Percentiles rank a stretch among this genome's conserved stretches.
Conservation (phyloP, 2,113 vertebrate species). For the Hiodon tergisus region DNA sequence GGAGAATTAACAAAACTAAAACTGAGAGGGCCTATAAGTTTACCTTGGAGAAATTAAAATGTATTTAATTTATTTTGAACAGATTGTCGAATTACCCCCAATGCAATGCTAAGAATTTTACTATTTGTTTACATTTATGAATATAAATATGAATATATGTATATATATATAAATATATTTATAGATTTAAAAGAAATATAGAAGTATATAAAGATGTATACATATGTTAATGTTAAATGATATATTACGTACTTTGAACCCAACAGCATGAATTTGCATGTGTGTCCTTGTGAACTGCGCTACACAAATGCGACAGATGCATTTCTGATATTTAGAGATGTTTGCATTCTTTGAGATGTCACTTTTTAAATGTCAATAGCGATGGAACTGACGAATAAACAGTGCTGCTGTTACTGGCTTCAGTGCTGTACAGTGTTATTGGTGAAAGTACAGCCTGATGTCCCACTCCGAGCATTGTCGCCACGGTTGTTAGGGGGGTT, state of each 20-base stretch:
- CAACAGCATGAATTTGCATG: slow-evolving; percentile 67
- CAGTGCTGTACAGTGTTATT: slow-evolving; percentile 75
- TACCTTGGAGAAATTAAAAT: too few species aligned
- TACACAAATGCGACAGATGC: slow-evolving; percentile 59
- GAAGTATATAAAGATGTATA: slow-evolving; percentile 24
- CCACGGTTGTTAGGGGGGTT: slow-evolving; percentile 63
- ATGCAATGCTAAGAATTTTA: slow-evolving; percentile 7
- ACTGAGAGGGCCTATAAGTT: too few species aligned
- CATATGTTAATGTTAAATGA: slow-evolving; percentile 7
- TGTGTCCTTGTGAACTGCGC: slow-evolving; percentile 55
- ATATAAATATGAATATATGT: slow-evolving; percentile 13
- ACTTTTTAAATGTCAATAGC: slow-evolving; percentile 61
- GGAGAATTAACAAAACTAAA: too few species aligned
- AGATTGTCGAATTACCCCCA: slow-evolving; percentile 41
- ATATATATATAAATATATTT: slow-evolving; percentile 23
- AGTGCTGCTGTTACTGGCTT: slow-evolving; percentile 75
- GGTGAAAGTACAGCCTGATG: slow-evolving; percentile 72
- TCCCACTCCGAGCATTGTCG: slow-evolving; percentile 69
- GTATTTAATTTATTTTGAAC: not conserved
- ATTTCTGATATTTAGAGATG: slow-evolving; percentile 73
- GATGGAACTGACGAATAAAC: slow-evolving; percentile 57
- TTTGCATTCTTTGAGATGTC: slow-evolving; percentile 67
- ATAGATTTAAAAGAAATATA: slow-evolving; percentile 17
- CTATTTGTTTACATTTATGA: slow-evolving; percentile 17
- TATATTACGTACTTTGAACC: slow-evolving; percentile 28